Evolutionary conservation across 1,140 invertebrate species (phyloP).

Genomic region (Zaprionus lachaisei): DNA sequence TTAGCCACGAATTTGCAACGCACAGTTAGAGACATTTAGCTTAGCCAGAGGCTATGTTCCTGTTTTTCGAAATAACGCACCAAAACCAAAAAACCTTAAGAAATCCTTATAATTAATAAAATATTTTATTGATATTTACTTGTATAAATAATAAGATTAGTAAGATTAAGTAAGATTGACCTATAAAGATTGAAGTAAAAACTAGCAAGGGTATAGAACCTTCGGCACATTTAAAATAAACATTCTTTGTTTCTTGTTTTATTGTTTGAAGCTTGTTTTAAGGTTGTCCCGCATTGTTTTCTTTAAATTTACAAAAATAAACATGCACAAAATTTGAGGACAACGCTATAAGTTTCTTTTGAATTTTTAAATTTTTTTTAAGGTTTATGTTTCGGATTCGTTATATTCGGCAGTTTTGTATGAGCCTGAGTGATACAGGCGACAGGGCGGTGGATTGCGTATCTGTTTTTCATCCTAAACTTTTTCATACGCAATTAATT

Average conservation of each 20-base stretch:
- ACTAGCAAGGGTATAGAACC: no score
- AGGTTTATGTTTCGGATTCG: constrained; percentile 18
- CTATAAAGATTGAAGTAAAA: background rate
- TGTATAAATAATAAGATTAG: no score
- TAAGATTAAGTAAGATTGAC: no score
- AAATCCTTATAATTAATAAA: no score
- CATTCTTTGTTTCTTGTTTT: background rate
- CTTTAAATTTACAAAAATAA: constrained; percentile 72
- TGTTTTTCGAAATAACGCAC: no score
- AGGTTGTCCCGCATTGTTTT: constrained; percentile 50
- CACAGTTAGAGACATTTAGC: no score
- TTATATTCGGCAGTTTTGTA: constrained; percentile 8
- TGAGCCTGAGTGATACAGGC: background rate
- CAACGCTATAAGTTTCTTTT: constrained; percentile 16
- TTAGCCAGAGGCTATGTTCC: no score
- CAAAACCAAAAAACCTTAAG: no score
- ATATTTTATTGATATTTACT: no score
- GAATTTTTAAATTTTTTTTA: constrained; percentile 25
- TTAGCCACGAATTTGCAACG: no score
- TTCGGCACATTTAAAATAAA: no score
- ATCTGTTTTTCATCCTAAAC: constrained; percentile 41
- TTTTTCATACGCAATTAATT: constrained; percentile 67
- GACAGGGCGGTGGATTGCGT: constrained; percentile 20
- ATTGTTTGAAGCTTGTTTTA: constrained; percentile 14
- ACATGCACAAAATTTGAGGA: constrained; percentile 32